These are phyloP conservation scores for Drosophila affinis DNA, from an alignment of 2,888 invertebrate species.

Conservation along the genomic window DNA sequence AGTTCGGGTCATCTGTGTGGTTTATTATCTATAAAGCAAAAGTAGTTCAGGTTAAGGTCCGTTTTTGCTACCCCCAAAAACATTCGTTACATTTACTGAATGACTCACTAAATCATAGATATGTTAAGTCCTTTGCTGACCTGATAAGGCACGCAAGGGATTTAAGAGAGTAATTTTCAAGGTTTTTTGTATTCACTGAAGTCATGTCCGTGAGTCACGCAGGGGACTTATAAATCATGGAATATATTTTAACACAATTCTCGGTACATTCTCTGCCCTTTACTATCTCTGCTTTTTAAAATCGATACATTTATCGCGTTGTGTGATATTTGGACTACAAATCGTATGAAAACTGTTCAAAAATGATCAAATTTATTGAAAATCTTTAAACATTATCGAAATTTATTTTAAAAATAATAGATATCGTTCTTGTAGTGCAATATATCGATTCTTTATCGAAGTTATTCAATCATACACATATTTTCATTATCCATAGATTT, in stretches of 20 bases:
- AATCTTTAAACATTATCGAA: background rate
- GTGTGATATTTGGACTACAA: no score
- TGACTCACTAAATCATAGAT: slow-evolving; percentile 33
- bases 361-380: background rate
- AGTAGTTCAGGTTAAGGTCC: background rate
- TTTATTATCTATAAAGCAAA: background rate
- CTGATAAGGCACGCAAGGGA: slow-evolving; percentile 52
- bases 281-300: no score
- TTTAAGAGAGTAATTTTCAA: background rate
- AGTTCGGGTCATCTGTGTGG: background rate
- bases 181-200: background rate
- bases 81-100: background rate
- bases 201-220: background rate
- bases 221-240: background rate
- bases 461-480: no score
- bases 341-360: background rate
- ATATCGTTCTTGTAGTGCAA: background rate
- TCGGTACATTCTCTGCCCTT: no score
- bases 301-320: background rate
- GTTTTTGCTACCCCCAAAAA: background rate
- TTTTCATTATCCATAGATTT: no score
- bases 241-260: background rate
- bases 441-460: background rate
- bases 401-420: background rate
- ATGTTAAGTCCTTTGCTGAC: slow-evolving; percentile 6